Evolutionary conservation across 2,888 invertebrate species (phyloP).

Genomic region (Galerucella nymphaeae): DNA sequence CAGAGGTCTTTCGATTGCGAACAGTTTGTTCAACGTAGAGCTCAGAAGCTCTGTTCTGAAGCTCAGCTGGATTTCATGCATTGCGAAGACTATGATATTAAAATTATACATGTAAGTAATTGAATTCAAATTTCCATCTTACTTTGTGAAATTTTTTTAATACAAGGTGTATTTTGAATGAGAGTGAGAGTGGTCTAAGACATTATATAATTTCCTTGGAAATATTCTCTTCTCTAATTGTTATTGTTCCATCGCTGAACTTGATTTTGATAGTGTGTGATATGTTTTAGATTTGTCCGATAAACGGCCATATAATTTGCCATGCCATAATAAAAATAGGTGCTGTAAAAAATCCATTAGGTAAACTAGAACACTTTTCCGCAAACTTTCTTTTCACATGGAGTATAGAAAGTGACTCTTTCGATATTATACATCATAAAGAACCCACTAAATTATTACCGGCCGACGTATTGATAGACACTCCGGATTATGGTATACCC

Average conservation of each 20-base stretch:
- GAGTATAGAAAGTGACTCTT: constrained; percentile 62
- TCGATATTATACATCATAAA: constrained; percentile 60
- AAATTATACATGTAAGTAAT: constrained; percentile 62
- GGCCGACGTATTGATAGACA: constrained; percentile 49
- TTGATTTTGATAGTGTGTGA: neutral
- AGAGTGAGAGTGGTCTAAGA: too few species aligned
- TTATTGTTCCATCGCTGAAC: too few species aligned
- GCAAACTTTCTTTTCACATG: constrained; percentile 62
- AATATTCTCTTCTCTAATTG: too few species aligned
- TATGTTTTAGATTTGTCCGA: constrained; percentile 62
- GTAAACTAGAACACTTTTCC: constrained; percentile 58
- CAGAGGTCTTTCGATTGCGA: constrained; percentile 65
- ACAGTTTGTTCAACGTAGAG: constrained; percentile 63
- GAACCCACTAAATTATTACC: constrained; percentile 54
- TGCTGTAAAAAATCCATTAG: constrained; percentile 55
- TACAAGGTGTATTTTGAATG: too few species aligned
- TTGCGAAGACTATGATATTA: constrained; percentile 65
- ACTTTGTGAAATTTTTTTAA: too few species aligned
- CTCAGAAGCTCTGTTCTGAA: constrained; percentile 63
- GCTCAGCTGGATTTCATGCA: constrained; percentile 62
- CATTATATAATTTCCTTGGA: too few species aligned
- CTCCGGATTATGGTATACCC: constrained; percentile 45
- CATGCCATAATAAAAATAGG: constrained; percentile 64
- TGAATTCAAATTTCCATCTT: neutral
- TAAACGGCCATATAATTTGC: constrained; percentile 63